Base-by-base conservation (phyloP, 30 jellyfish, hydroid and myxozoan genomes). In the Pseudorhiza aurosa region DNA sequence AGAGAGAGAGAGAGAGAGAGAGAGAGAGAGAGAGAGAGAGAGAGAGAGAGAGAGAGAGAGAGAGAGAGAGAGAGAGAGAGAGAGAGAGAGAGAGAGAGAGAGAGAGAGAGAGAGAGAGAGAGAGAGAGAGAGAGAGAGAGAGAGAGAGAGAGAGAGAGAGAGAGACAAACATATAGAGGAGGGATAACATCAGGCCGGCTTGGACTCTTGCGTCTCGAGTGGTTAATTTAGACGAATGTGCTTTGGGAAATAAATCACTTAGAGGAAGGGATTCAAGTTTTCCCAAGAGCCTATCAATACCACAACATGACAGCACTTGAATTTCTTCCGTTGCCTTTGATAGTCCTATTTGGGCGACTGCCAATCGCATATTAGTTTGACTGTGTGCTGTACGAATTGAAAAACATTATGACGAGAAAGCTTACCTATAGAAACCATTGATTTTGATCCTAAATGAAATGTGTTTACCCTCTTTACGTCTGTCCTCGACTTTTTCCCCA, bases 401-500 rank as follows among this genome's bases (percentile, higher is more conserved):
- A 39, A 5, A 12, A 39, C 50, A 39, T 39, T 39, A 5, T 39
- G 12, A n/a, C n/a, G n/a, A n/a, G n/a, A 14, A 53, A 4, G 17
- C 79, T 76, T 62, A 76, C 88, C 73, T 0, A 80, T 80, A 6
- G 91, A 80, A 0, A 70, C 82, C 91, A 80, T 64, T 26, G 91
- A 80, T 22, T 65, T 80, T 31, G 91, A 80, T 28, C 91, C 91
- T 22, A 80, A 64, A 65, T 80, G 91, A 37, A 80, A 80, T 8
- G 91, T 64, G 30, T 80, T 80, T 44, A 65, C 84, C 32, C 84
- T 55, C 32, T 31, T 39, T 12, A 64, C 33, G 3, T 43, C 65
- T 10, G 32, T 49, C 32, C 17, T 80, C 35, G 58, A 8, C 26
- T 31, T 65, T 39, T 64, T 49, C 45, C 26, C 68, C 15, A 18